These are phyloP conservation scores for Trimorus sp. DNA, from an alignment of 2,888 invertebrate genomes.

Conservation along the genomic window DNA sequence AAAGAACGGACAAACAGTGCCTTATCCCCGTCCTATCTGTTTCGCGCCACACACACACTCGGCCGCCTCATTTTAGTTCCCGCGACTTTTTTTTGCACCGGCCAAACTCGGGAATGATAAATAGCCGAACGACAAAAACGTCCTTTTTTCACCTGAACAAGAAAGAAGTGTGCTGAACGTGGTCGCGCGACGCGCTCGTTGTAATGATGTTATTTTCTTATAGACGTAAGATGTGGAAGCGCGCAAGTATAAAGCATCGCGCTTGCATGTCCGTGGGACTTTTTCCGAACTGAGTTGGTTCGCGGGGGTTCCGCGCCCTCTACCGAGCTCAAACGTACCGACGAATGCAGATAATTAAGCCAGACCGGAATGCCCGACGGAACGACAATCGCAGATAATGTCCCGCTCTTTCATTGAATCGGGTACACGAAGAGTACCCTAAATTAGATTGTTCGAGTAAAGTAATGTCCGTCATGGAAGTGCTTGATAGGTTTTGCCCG, in stretches of 20 bases:
- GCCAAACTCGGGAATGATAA: background rate
- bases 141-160: background rate
- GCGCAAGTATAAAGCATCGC: conserved; percentile 68
- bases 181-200: conserved; percentile 65
- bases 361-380: conserved; percentile 55
- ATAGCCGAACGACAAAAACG: conserved; percentile 10
- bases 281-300: conserved; percentile 64
- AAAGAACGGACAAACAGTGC: background rate
- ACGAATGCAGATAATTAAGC: conserved; percentile 62
- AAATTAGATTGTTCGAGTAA: conserved; percentile 61
- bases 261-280: conserved; percentile 72
- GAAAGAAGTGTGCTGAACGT: conserved; percentile 33
- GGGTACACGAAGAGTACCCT: conserved; percentile 39
- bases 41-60: conserved; percentile 30
- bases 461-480: conserved; percentile 57
- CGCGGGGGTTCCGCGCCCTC: conserved; percentile 50
- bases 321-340: conserved; percentile 51
- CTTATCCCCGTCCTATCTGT: background rate
- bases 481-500: conserved; percentile 48
- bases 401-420: conserved; percentile 52
- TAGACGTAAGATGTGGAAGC: conserved; percentile 70
- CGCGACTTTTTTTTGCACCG: conserved; percentile 3
- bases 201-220: conserved; percentile 79
- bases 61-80: conserved; percentile 21
- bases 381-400: conserved; percentile 64